Conservation (phyloP, 2,888 invertebrate species). For the Bombylius major region DNA sequence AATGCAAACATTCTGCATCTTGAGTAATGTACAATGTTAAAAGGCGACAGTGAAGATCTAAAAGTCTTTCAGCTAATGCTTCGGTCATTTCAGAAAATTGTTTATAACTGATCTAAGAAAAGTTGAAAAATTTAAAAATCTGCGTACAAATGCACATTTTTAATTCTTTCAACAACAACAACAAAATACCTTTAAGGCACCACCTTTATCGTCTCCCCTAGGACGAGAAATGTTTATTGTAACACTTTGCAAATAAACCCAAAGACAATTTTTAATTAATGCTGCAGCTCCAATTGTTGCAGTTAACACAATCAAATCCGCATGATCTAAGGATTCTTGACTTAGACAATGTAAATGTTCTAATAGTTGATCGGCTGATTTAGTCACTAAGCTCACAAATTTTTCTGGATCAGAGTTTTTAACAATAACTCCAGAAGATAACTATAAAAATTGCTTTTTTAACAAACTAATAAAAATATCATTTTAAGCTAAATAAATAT, state of each 20-base stretch:
- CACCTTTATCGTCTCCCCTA: slow-evolving; percentile 34
- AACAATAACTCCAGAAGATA: slow-evolving; percentile 43
- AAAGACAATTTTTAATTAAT: slow-evolving; percentile 61
- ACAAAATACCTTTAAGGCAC: slow-evolving; percentile 27
- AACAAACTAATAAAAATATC: background rate
- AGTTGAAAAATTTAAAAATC: background rate
- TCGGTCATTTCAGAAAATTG: slow-evolving; percentile 72
- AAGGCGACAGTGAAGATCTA: slow-evolving; percentile 68
- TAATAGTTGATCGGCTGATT: slow-evolving; percentile 56
- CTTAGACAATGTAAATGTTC: slow-evolving; percentile 68
- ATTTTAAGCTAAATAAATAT: slow-evolving; percentile 17
- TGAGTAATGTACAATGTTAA: slow-evolving; percentile 68
- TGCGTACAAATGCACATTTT: background rate
- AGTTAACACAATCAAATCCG: slow-evolving; percentile 66
- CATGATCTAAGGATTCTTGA: slow-evolving; percentile 75
- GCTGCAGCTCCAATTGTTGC: slow-evolving; percentile 73
- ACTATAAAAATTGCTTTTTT: slow-evolving; percentile 20
- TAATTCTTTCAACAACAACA: background rate
- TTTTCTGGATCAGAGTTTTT: slow-evolving; percentile 67
- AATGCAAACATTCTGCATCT: slow-evolving; percentile 66
- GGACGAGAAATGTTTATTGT: slow-evolving; percentile 32
- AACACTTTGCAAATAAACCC: slow-evolving; percentile 55
- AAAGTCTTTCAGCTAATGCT: slow-evolving; percentile 66
- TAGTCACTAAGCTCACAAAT: slow-evolving; percentile 56
- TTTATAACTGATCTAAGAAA: slow-evolving; percentile 43